Conservation (phyloP, 2,888 invertebrate genomes). For the Schizaphis graminum region DNA sequence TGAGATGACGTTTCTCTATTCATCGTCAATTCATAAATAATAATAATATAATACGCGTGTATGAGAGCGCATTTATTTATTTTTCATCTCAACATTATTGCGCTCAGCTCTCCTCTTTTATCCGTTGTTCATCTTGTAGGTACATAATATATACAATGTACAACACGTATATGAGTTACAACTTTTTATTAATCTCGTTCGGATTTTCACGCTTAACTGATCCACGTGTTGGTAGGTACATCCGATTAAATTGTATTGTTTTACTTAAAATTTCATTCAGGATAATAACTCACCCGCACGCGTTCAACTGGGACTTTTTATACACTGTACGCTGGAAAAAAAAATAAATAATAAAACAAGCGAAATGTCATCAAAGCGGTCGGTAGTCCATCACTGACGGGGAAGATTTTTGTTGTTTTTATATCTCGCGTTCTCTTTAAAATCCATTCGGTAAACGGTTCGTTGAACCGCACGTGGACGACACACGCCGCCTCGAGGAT, state of each 20-base stretch:
- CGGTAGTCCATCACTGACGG: neutral
- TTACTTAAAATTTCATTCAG: neutral
- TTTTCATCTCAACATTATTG: neutral
- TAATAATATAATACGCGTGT: neutral
- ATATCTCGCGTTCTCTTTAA: conserved; percentile 9
- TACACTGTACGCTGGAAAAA: neutral
- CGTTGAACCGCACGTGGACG: conserved; percentile 59
- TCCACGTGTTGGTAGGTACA: neutral
- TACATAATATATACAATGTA: neutral
- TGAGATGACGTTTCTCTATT: conserved; percentile 48
- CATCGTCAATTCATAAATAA: conserved; percentile 18
- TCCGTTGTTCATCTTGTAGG: neutral
- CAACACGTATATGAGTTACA: neutral
- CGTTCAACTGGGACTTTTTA: neutral
- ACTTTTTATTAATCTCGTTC: neutral
- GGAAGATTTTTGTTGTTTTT: conserved; percentile 45
- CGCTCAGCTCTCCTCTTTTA: too few relatives aligned
- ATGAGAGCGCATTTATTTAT: neutral
- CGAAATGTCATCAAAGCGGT: neutral
- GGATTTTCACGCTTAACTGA: neutral
- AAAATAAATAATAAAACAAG: conserved; percentile 9
- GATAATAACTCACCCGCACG: neutral
- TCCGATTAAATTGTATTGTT: neutral
- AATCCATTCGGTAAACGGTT: conserved; percentile 60
- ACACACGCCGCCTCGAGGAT: conserved; percentile 38